Percentiles rank a stretch among this genome's conserved stretches.
These are phyloP conservation scores for Ibycter americanus DNA, from an alignment of 2,797 vertebrate species.

Conservation along the genomic window DNA sequence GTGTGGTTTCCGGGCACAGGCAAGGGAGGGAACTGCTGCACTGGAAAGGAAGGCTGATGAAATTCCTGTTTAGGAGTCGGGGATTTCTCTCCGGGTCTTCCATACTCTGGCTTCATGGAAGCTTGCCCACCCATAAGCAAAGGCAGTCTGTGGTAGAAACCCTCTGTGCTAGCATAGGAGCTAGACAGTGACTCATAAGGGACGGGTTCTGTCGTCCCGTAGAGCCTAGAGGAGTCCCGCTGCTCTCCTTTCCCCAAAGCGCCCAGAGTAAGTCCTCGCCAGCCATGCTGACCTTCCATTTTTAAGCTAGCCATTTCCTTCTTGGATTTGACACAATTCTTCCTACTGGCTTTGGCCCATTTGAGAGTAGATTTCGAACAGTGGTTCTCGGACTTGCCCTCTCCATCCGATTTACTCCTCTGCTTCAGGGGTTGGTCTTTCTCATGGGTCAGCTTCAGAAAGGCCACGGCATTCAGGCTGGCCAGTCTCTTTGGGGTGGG, in stretches of 20 bases:
- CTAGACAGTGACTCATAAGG: slow-evolving; percentile 81
- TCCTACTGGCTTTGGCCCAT: slow-evolving; percentile 72
- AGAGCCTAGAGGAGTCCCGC: slow-evolving; percentile 57
- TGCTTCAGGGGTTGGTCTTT: slow-evolving; percentile 78
- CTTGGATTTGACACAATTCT: slow-evolving; percentile 75
- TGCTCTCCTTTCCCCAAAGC: slow-evolving; percentile 51
- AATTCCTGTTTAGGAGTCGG: slow-evolving; percentile 91
- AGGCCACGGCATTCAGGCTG: slow-evolving; percentile 91
- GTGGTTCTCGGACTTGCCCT: slow-evolving; percentile 70
- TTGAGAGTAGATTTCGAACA: slow-evolving; percentile 72
- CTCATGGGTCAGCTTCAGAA: slow-evolving; percentile 91
- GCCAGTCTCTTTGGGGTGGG: slow-evolving; percentile 92
- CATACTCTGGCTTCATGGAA: slow-evolving; percentile 84
- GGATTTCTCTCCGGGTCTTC: slow-evolving; percentile 87
- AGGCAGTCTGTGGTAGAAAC: slow-evolving; percentile 90
- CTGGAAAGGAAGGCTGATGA: slow-evolving; percentile 84
- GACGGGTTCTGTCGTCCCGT: background rate
- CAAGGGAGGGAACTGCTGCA: slow-evolving; percentile 78
- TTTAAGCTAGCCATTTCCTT: slow-evolving; percentile 67
- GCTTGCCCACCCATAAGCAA: slow-evolving; percentile 92
- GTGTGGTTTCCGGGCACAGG: slow-evolving; percentile 79
- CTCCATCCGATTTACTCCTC: slow-evolving; percentile 70
- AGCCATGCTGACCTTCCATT: slow-evolving; percentile 24
- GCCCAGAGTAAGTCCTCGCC: slow-evolving; percentile 59
- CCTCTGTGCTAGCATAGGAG: slow-evolving; percentile 85